Percentiles rank a stretch among this genome's conserved stretches.
These are phyloP conservation scores for Gnatocerus cornutus DNA, from an alignment of 2,888 invertebrate species.

Conservation along the genomic window DNA sequence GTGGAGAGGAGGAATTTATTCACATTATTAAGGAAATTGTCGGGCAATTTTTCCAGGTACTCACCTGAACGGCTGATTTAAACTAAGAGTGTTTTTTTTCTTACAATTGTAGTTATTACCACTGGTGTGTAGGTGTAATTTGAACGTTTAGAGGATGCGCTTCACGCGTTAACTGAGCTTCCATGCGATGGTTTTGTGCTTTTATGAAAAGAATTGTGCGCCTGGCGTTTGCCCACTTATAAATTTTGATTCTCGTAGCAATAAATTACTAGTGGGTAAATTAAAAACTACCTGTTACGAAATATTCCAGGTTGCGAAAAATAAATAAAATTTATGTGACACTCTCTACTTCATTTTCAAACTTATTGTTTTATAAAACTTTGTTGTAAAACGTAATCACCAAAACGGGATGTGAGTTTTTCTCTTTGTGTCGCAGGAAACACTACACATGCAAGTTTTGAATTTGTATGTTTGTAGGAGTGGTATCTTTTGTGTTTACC, in stretches of 20 bases:
- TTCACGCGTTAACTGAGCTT: conserved; percentile 46
- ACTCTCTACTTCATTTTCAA: conserved; percentile 1
- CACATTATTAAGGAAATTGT: not conserved
- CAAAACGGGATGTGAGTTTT: not conserved
- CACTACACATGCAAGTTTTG: not conserved
- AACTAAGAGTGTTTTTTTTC: not conserved
- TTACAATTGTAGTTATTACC: conserved; percentile 4
- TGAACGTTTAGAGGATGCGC: conserved; percentile 45
- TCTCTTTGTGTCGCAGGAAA: not conserved
- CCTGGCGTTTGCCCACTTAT: conserved; percentile 42
- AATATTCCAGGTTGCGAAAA: no score
- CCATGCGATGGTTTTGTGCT: conserved; percentile 37
- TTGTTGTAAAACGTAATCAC: not conserved
- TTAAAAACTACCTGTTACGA: not conserved
- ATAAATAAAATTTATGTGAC: not conserved
- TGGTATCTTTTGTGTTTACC: conserved; percentile 1
- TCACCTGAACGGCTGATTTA: no score
- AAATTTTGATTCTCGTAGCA: conserved; percentile 1
- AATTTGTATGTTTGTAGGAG: conserved; percentile 2
- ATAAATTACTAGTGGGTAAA: not conserved
- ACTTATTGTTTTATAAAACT: not conserved
- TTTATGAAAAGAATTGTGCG: conserved; percentile 45
- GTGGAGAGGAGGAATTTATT: not conserved
- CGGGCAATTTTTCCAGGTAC: no score
- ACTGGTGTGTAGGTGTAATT: not conserved